Evolutionary conservation across 2,888 invertebrate genomes (phyloP), one percentile per base, ranked within the genome.

Genomic region (Pristionchus maxplancki): DNA sequence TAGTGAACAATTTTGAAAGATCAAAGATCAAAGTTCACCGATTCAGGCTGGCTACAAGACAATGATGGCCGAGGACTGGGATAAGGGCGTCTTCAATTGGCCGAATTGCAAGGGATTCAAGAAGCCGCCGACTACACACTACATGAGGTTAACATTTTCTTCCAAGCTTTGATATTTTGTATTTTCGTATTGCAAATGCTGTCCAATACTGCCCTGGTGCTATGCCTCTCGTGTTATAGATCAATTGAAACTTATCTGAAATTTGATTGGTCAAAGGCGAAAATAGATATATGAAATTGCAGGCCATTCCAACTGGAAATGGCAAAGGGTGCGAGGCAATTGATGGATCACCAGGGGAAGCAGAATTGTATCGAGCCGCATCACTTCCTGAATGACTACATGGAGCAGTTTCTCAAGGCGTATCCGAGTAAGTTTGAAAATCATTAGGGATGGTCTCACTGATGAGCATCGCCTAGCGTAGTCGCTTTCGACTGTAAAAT

Each of bases 21-120:
- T 40, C 28, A 24, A 74, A 40, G 40, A 24, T 74, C 31, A 74
- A 78, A 78, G 13, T 48, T 78, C 40, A 78, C n/a, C 2, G 0
- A 1, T 48, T n/a, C 74, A 87, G 87, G n/a, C 20, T 0, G 87
- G 87, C 31, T 87, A 87, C 71, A 87, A 84, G 62, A 84, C 88
- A 4, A 34, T 88, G 71, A 64, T 88, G 53, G 84, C 88, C 4
- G 88, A 88, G 17, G 88, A 88, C 50, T 88, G 83, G 85, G 50
- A 48, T n/a, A 53, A 44, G 3, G 88, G 88, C n/a, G 84, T 88
- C 2, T 85, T 88, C 71, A 83, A 88, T 31, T 84, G 83, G 83
- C 88, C 88, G 9, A 53, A 84, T 67, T 88, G 88, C 62, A 28
- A 17, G 64, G 88, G 88, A 74, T 84, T 53, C 84, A 85, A 24